Evolutionary conservation across 2,797 vertebrate species (phyloP).

Genomic region (Sebastes matsubarae): DNA sequence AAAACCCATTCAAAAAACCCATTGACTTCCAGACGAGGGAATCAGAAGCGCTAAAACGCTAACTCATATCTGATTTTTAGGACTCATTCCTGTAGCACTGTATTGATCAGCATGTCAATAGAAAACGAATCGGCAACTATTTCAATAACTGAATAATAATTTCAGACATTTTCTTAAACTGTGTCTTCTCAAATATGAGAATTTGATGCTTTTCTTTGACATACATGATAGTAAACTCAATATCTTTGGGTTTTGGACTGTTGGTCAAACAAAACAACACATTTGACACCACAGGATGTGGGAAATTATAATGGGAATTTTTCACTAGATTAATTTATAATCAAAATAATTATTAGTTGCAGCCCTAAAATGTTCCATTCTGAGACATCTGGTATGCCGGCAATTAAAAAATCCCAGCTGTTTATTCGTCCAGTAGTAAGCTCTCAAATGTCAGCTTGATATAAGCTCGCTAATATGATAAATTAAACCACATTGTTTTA

Average conservation of each 20-base stretch:
- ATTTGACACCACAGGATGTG: too few species aligned
- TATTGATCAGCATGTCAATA: not conserved
- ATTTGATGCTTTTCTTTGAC: too few species aligned
- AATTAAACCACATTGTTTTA: not conserved
- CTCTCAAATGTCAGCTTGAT: not conserved
- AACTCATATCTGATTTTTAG: too few species aligned
- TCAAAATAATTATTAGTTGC: too few species aligned
- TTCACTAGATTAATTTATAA: too few species aligned
- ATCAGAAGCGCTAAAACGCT: accelerated
- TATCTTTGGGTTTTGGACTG: not conserved
- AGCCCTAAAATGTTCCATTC: too few species aligned
- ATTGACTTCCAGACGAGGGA: too few species aligned
- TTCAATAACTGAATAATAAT: not conserved
- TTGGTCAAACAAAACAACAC: not conserved
- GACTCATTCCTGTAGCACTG: too few species aligned
- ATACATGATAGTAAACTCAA: not conserved
- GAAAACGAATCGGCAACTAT: not conserved
- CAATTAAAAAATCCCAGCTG: not conserved
- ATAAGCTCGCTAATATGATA: not conserved
- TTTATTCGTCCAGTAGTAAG: not conserved
- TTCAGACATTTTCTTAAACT: not conserved
- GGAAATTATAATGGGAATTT: too few species aligned
- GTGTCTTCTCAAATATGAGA: not conserved
- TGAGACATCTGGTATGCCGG: too few species aligned
- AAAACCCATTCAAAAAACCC: too few species aligned